A percentile compares a stretch with the other conserved stretches of the same genome.
These are phyloP conservation scores for Alexandromys fortis DNA, from an alignment of 2,113 vertebrate genomes.

Conservation along the genomic window DNA sequence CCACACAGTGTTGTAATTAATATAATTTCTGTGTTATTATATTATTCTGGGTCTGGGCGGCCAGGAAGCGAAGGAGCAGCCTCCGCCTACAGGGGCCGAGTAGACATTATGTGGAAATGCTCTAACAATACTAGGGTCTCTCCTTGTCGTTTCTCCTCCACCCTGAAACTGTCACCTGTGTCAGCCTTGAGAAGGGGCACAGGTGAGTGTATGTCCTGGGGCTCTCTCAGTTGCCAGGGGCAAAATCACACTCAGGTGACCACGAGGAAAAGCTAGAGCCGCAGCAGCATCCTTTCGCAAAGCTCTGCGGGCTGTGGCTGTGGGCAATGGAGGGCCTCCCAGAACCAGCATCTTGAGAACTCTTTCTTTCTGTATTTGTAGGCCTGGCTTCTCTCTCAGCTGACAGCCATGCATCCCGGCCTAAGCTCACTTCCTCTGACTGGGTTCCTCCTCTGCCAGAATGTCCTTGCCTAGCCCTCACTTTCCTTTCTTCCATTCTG, in stretches of 20 bases:
- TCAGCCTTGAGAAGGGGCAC: neutral
- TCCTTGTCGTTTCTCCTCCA: neutral
- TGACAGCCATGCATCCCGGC: too few relatives aligned
- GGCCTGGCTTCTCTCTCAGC: neutral
- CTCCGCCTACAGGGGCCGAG: neutral
- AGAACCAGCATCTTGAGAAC: neutral
- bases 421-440: neutral
- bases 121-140: neutral
- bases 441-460: neutral
- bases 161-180: neutral
- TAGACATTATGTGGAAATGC: neutral
- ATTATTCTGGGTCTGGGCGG: too few relatives aligned
- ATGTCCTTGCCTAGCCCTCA: neutral
- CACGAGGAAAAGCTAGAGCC: neutral
- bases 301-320: neutral
- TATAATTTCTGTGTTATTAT: too few relatives aligned
- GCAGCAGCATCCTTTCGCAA: neutral
- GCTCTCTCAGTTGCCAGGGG: neutral
- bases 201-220: neutral
- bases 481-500: neutral
- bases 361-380: neutral
- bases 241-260: neutral
- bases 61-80: too few relatives aligned
- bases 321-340: neutral
- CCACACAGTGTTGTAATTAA: too few relatives aligned